These are phyloP conservation scores for Protonemura montana DNA, from an alignment of 2,888 invertebrate genomes.

Conservation along the genomic window DNA sequence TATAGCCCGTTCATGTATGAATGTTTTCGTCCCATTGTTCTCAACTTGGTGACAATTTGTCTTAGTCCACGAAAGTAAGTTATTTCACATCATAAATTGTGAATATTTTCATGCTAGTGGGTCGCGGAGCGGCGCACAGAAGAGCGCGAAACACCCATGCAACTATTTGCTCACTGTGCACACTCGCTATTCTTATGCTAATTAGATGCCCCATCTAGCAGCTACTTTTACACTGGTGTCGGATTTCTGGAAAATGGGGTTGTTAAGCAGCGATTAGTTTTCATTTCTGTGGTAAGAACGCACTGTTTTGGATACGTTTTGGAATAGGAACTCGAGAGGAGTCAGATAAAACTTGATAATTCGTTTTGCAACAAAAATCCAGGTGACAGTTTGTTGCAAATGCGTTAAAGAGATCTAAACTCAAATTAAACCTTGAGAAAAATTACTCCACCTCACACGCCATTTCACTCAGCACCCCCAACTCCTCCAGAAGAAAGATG, in stretches of 20 bases:
- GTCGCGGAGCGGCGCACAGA: too few species aligned
- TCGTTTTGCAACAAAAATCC: too few species aligned
- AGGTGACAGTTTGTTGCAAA: too few species aligned
- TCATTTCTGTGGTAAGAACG: background rate
- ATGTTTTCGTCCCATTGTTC: conserved; percentile 35
- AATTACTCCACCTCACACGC: too few species aligned
- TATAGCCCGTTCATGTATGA: conserved; percentile 13
- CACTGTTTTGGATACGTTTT: too few species aligned
- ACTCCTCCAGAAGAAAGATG: background rate
- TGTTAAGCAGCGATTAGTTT: background rate
- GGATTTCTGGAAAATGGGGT: background rate
- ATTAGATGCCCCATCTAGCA: conserved; percentile 1
- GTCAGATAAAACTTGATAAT: too few species aligned
- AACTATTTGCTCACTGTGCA: conserved; percentile 27
- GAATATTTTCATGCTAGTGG: conserved; percentile 21
- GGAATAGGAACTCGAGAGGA: too few species aligned
- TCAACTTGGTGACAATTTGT: conserved; percentile 34
- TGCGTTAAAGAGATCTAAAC: too few species aligned
- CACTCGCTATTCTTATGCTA: conserved; percentile 30
- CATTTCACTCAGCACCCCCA: too few species aligned
- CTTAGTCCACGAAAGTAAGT: conserved; percentile 36
- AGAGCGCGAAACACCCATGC: conserved; percentile 27
- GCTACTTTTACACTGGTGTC: background rate
- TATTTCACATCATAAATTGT: conserved; percentile 33
- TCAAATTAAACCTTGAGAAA: too few species aligned